A percentile compares a stretch with the other conserved stretches of the same genome.
These are phyloP conservation scores for Microplitis manilae DNA, from an alignment of 2,888 invertebrate species.

Conservation along the genomic window DNA sequence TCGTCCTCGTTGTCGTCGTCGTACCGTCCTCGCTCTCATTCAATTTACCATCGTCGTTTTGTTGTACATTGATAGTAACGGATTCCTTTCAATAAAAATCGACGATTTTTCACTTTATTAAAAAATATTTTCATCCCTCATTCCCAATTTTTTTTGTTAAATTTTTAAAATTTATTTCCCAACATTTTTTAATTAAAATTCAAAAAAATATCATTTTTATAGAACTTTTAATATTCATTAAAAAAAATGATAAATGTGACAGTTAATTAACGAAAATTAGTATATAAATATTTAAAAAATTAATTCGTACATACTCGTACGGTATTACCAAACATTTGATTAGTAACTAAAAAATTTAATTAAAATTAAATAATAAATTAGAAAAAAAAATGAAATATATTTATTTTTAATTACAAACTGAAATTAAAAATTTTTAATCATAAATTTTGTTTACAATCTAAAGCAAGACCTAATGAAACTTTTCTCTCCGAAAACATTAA, in stretches of 20 bases:
- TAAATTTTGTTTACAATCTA: not conserved
- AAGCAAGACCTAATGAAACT: not conserved
- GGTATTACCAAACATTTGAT: not conserved
- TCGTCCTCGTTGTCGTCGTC: constrained; percentile 43
- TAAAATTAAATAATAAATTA: not conserved
- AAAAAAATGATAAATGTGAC: too few species aligned
- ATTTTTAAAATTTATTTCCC: not conserved
- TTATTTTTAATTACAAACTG: not conserved
- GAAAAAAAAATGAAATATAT: not conserved
- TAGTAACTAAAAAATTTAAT: too few species aligned
- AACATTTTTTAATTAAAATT: not conserved
- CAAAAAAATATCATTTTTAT: too few species aligned
- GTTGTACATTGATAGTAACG: not conserved
- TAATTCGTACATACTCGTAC: too few species aligned
- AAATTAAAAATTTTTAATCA: not conserved
- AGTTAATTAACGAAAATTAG: too few species aligned
- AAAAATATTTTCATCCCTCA: not conserved
- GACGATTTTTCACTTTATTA: not conserved
- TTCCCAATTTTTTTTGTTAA: not conserved
- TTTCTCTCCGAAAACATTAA: not conserved
- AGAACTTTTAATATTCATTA: too few species aligned
- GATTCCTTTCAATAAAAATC: constrained; percentile 24
- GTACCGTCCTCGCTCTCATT: constrained; percentile 47
- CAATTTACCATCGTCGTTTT: constrained; percentile 27
- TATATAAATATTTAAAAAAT: too few species aligned